phyloP scores from a whole-genome alignment of 2,113 vertebrate species.

The Conger conger region DNA sequence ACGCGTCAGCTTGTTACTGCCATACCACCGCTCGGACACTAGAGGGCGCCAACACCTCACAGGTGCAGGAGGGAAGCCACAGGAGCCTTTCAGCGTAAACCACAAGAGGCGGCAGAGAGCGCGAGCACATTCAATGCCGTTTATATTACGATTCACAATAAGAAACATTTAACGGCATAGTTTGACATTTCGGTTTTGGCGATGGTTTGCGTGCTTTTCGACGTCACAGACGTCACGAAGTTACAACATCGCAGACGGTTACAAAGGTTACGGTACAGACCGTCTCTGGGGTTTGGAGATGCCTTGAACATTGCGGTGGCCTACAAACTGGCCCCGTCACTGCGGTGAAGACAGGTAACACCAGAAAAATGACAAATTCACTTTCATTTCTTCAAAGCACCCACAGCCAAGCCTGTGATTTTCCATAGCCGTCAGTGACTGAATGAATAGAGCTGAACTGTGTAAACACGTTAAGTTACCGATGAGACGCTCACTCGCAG shows the following conservation, averaged over 20 bases:
- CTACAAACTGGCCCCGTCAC: not conserved
- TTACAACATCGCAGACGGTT: too few relatives aligned
- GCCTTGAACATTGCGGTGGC: not conserved
- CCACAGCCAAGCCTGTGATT: not conserved
- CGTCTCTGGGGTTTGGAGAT: not conserved
- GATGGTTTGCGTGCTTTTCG: not conserved
- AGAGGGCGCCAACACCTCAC: constrained; percentile 52
- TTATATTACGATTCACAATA: not conserved
- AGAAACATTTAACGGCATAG: not conserved
- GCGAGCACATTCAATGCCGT: not conserved
- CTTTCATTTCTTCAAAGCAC: not conserved
- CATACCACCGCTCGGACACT: constrained; percentile 39
- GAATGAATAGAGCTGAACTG: not conserved
- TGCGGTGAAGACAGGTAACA: not conserved
- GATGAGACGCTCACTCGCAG: not conserved
- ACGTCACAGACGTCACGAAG: not conserved
- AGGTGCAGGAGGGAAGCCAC: constrained; percentile 15
- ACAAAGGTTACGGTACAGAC: too few relatives aligned
- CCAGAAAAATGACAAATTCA: not conserved
- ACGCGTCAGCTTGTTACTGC: not conserved
- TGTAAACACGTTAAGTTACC: not conserved
- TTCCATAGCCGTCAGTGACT: not conserved
- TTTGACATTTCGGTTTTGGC: not conserved
- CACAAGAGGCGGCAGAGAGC: not conserved
- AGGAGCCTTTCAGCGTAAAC: not conserved